phyloP scores from a whole-genome alignment of 1,140 invertebrate genomes.

The Drosophila baimaii region DNA sequence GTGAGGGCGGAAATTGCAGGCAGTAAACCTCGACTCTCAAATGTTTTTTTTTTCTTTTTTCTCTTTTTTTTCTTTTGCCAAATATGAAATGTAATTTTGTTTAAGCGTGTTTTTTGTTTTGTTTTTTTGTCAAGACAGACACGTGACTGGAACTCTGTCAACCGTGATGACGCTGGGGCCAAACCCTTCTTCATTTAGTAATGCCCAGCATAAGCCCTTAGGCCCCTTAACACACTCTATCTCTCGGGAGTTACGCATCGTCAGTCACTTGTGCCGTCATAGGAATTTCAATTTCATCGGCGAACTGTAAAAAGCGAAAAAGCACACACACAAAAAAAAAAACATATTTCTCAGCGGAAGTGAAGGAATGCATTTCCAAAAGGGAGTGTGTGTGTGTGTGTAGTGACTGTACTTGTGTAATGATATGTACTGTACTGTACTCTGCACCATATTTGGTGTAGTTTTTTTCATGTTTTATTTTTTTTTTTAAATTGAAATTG shows the following conservation, averaged over 20 bases:
- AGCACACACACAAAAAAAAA: neutral
- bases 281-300: constrained; percentile 67
- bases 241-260: constrained; percentile 60
- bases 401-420: constrained; percentile 20
- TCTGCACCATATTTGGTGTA: constrained; percentile 27
- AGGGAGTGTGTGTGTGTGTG: constrained; percentile 15
- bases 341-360: constrained; percentile 20
- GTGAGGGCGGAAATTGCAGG: constrained; percentile 27
- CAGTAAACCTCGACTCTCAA: constrained; percentile 5
- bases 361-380: constrained; percentile 51
- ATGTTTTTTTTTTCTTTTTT: neutral
- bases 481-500: constrained; percentile 70
- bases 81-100: constrained; percentile 49
- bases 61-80: constrained; percentile 5
- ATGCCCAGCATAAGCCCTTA: constrained; percentile 1
- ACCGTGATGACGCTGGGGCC: constrained; percentile 35
- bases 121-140: constrained; percentile 30
- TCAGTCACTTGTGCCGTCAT: constrained; percentile 60
- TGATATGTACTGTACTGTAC: constrained; percentile 4
- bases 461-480: constrained; percentile 22
- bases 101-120: constrained; percentile 11
- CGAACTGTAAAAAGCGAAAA: constrained; percentile 40
- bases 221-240: constrained; percentile 5
- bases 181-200: constrained; percentile 18
- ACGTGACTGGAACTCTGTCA: constrained; percentile 45